phyloP scores from a whole-genome alignment of 2,888 invertebrate species.

The Cosmia pyralina region DNA sequence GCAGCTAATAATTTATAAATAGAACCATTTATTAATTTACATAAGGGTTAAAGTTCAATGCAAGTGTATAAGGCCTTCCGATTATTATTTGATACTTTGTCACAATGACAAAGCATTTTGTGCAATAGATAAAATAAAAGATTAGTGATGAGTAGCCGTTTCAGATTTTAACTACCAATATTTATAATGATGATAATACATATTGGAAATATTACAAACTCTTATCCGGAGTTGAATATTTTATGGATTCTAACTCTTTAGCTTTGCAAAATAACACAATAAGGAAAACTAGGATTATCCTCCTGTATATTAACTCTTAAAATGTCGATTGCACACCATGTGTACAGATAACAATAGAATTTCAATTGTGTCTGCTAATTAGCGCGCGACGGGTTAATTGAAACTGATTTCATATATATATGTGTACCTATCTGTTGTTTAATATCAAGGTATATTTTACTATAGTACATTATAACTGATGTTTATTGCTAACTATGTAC shows the following conservation, averaged over 20 bases:
- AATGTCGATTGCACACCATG: no score
- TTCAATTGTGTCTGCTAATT: no score
- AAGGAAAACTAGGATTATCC: conserved; percentile 22
- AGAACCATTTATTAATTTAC: neutral
- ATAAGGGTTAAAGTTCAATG: neutral
- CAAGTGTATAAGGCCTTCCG: neutral
- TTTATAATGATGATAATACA: neutral
- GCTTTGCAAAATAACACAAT: neutral
- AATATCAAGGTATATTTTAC: neutral
- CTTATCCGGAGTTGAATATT: neutral
- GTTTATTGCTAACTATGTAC: no score
- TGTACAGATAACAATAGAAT: no score
- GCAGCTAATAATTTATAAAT: neutral
- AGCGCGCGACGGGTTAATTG: no score
- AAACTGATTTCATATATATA: neutral
- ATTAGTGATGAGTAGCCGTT: neutral
- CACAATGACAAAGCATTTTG: conserved; percentile 26
- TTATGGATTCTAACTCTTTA: neutral
- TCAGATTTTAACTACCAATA: neutral
- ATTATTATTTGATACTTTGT: neutral
- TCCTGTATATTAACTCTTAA: neutral
- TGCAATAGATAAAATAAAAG: neutral
- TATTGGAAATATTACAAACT: neutral
- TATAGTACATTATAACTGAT: neutral
- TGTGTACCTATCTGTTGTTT: no score